Base-by-base conservation (phyloP, 2,797 vertebrate species). In the Macropus fuliginosus region DNA sequence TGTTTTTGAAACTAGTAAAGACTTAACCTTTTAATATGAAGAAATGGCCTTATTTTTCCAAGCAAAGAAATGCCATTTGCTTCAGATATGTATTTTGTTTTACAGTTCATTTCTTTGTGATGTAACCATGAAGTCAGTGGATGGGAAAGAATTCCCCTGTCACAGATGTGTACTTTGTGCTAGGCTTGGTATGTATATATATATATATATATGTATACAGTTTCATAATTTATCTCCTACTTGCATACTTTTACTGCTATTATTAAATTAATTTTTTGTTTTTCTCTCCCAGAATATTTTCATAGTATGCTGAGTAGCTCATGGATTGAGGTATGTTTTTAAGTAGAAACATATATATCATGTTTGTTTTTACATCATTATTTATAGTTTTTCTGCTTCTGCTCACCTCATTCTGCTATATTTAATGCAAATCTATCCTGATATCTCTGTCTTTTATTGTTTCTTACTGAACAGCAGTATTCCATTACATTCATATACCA, bases 151-250 rank as follows among this genome's bases (percentile, higher is more conserved):
- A 98, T 99, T 99, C 98, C 99, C 99, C 0, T 99, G 99, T 98
- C 99, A 99, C 98, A 99, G 99, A 98, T 99, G 99, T 98, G 99
- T 99, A 91, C 99, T 99, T 95, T 99, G 99, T 98, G 99, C 99
- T 95, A 99, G 99, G 98, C 99, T 99, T 74, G 99, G 99, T 99
- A 98, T 98, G 99, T 98, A 66, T 66, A 46, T 46, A 46, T 46
- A 66, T 66, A n/a, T n/a, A n/a, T n/a, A n/a, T n/a, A 90, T 95
- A 66, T 66, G 90, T 95, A 91, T 93, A 10, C 91, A 91, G 66
- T 59, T 94, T n/a, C 50, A 16, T 46, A 62, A 94, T 28, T 95
- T 9, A 0, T 62, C 62, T 91, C 28, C 18, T 96, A 81, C 24
- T 91, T 90, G 34, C 56, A 56, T 94, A 93, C 40, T 95, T 97